Base-by-base conservation (phyloP, 1,140 invertebrate species). In the Adelges cooleyi region DNA sequence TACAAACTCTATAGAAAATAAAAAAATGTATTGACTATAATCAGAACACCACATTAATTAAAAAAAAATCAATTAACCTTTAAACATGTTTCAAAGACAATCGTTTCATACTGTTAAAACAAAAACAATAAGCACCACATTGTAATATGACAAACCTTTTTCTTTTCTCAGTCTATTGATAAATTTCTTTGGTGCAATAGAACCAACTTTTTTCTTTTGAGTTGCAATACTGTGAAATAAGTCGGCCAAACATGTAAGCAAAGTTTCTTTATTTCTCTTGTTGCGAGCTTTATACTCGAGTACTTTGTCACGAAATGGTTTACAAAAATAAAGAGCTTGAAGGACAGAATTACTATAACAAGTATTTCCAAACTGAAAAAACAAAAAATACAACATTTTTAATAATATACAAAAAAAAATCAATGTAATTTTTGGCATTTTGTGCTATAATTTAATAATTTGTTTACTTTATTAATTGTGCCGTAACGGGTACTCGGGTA, bases 321-420 rank as follows among this genome's bases (percentile, higher is more conserved):
- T 89, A 77, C 97, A 99, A 76, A 99, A 99, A 75, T 98, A 99
- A 62, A 99, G 80, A 18, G 97, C 97, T 85, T 99, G 97, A 65
- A 99, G 80, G 62, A 99, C 97, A 42, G 95, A 98, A 79, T 99
- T 99, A 75, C 94, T 97, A 74, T 99, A 99, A 78, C 97, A 99
- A 10, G 97, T 99, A 78, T 99, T 99, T 65, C 97, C 97, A 84
- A 99, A 99, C 93, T 97, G 79, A 71, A 87, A 85, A 73, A 68
- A 71, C 69, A 67, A 71, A 59, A 51, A 67, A 17, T 65, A 51
- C 65, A 5, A 52, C 9, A n/a, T n/a, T n/a, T n/a, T n/a, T n/a
- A n/a, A n/a, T n/a, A n/a, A n/a, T n/a, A n/a, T n/a, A n/a, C n/a
- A n/a, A n/a, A n/a, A n/a, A n/a, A n/a, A n/a, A n/a, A n/a, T n/a